phyloP scores from a whole-genome alignment of 1,140 invertebrate genomes.

The Pentalonia nigronervosa region DNA sequence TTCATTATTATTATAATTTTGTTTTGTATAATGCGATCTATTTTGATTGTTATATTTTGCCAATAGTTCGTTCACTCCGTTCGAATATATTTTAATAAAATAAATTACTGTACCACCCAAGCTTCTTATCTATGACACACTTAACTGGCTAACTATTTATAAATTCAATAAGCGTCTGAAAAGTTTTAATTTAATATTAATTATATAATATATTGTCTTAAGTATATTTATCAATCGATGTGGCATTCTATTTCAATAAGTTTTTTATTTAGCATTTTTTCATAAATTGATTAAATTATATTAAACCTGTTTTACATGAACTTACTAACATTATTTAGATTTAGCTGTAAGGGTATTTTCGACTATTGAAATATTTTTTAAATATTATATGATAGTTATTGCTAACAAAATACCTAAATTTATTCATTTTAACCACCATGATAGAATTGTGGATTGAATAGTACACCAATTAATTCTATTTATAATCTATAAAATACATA shows the following conservation, averaged over 20 bases:
- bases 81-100: neutral
- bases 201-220: neutral
- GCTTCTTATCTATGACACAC: neutral
- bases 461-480: neutral
- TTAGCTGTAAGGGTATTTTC: neutral
- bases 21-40: neutral
- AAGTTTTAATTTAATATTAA: neutral
- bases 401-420: neutral
- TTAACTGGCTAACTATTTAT: neutral
- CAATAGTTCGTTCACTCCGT: neutral
- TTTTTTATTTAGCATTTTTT: neutral
- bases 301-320: neutral
- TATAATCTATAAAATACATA: neutral
- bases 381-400: neutral
- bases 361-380: neutral
- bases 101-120: neutral
- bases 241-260: neutral
- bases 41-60: neutral
- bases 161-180: neutral
- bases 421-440: neutral
- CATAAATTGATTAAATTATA: neutral
- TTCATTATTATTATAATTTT: neutral
- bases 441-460: conserved; percentile 4
- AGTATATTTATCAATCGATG: neutral
- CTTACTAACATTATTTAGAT: conserved; percentile 10